A percentile compares a stretch with the other conserved stretches of the same genome.
Evolutionary conservation across 1,140 invertebrate genomes (phyloP).

Genomic region (Trichogramma pretiosum): DNA sequence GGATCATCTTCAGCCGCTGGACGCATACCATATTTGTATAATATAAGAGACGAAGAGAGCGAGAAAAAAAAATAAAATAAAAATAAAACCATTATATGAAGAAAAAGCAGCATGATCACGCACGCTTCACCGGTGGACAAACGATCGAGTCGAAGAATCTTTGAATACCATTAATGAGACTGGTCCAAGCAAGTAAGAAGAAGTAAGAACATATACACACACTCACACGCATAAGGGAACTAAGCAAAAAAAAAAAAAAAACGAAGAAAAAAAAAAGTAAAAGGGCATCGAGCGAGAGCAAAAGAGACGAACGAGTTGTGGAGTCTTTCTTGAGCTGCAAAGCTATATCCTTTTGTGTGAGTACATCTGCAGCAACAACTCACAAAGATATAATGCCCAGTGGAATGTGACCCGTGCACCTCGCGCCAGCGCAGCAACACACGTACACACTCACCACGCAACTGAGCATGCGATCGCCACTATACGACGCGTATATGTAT

Average conservation of each 20-base stretch:
- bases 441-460: too few species aligned
- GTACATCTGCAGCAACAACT: too few species aligned
- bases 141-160: slow-evolving; percentile 34
- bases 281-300: slow-evolving; percentile 14
- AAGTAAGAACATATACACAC: too few species aligned
- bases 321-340: too few species aligned
- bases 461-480: too few species aligned
- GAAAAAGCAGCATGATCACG: not conserved
- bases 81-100: slow-evolving; percentile 1
- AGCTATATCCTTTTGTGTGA: too few species aligned
- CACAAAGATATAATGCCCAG: slow-evolving; percentile 43
- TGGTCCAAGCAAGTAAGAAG: slow-evolving; percentile 20
- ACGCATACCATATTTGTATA: too few species aligned
- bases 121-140: slow-evolving; percentile 18
- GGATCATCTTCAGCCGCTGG: too few species aligned
- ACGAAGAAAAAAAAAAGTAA: slow-evolving; percentile 9
- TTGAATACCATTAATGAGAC: slow-evolving; percentile 45
- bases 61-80: slow-evolving; percentile 2
- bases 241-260: slow-evolving; percentile 19
- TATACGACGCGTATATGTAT: not conserved
- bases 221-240: slow-evolving; percentile 21
- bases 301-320: slow-evolving; percentile 17
- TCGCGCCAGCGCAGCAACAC: slow-evolving; percentile 19
- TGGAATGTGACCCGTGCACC: slow-evolving; percentile 46
- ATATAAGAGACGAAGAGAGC: slow-evolving; percentile 3